A percentile compares a stretch with the other conserved stretches of the same genome.
These are phyloP conservation scores for Calidris pygmaea DNA, from an alignment of 2,113 vertebrate species.

Conservation along the genomic window DNA sequence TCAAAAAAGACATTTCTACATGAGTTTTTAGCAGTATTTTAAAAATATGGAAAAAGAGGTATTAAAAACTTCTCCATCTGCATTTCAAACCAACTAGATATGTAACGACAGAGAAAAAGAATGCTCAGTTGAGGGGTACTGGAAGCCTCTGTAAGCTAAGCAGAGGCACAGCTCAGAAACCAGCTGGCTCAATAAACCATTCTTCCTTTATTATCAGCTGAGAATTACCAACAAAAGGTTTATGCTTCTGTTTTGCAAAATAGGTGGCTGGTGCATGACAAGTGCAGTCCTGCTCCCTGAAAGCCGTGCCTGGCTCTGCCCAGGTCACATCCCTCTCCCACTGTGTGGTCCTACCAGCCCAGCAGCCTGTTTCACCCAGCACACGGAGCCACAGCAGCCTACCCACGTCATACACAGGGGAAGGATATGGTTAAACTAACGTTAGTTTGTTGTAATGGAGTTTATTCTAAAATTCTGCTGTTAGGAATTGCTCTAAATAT, in stretches of 20 bases:
- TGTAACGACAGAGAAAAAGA: neutral
- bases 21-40: neutral
- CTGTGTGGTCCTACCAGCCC: fast-evolving
- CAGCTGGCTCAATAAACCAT: neutral
- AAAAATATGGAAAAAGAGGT: neutral
- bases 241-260: neutral
- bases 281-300: neutral
- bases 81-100: neutral
- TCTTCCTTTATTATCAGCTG: neutral
- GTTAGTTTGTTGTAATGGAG: neutral
- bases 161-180: neutral
- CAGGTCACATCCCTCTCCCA: fast-evolving
- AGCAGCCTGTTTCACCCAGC: neutral
- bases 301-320: neutral
- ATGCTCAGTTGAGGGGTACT: neutral
- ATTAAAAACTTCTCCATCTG: neutral
- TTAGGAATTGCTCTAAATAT: neutral
- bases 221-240: neutral
- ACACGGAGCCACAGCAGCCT: neutral
- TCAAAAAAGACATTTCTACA: neutral
- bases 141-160: neutral
- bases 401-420: fast-evolving
- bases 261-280: neutral
- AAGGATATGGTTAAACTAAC: neutral
- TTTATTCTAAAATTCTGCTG: neutral